Base-by-base conservation (phyloP, 2,797 vertebrate genomes). In the Vultur gryphus region DNA sequence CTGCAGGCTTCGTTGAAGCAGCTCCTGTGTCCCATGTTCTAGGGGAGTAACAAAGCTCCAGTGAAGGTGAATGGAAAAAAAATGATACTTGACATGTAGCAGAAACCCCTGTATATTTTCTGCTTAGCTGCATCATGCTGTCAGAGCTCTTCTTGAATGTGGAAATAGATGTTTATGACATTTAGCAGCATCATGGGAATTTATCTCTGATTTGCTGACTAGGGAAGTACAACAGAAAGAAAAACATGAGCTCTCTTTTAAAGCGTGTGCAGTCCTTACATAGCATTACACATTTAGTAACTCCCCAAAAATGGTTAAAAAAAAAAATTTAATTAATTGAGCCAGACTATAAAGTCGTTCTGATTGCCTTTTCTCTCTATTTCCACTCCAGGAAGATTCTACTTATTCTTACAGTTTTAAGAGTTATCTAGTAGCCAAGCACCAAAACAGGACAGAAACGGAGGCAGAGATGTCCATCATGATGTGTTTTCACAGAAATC, bases 121-220 rank as follows among this genome's bases (percentile, higher is more conserved):
- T 85, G 78, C 86, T 84, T 33, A 54, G 69, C 88, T 76, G 80
- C 69, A 35, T 72, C 46, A 6, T 2, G 4, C 72, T 62, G 43
- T 24, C 71, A 21, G n/a, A 28, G 66, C 66, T 84, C 66, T 39
- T 78, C 58, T 51, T 66, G 84, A 43, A 58, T 3, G 66, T 82
- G 92, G 77, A 25, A 86, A 82, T 18, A 41, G 90, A 33, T 84
- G 43, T 69, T 94, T 62, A 18, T 76, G 93, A 75, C 51, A 58
- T 79, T 89, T 31, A 96, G 61, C 76, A 90, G 86, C 84, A 58
- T 26, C 66, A 5, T 39, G 77, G 73, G 86, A 78, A 67, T 92
- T 67, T 49, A 1, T 7, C 85, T 85, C 37, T 2, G 4, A 41
- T 80, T 69, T 87, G 86, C 89, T 87, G 84, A 58, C 18, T 6